Conservation (phyloP, 2,888 invertebrate genomes). For the Eutolmus rufibarbis region DNA sequence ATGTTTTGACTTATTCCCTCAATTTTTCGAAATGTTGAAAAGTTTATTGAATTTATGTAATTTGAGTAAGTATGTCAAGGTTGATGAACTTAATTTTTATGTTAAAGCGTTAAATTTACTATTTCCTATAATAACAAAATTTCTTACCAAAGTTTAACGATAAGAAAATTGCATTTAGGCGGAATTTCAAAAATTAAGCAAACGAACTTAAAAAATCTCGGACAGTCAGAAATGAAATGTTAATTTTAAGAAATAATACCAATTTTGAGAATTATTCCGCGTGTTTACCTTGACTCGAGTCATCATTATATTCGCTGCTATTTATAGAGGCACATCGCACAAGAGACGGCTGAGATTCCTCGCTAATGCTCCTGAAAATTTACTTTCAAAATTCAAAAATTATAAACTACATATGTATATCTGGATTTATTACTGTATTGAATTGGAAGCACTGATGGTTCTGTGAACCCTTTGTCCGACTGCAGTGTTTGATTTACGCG, state of each 20-base stretch:
- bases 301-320: conserved; percentile 62
- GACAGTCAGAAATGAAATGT: too few species aligned
- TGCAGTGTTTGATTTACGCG: conserved; percentile 55
- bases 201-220: too few species aligned
- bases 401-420: neutral
- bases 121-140: too few species aligned
- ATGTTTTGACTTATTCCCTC: neutral
- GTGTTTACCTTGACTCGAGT: conserved; percentile 48
- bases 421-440: conserved; percentile 56
- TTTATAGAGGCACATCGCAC: conserved; percentile 62
- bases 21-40: neutral
- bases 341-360: conserved; percentile 54
- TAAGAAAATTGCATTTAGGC: too few species aligned
- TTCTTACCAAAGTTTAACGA: too few species aligned
- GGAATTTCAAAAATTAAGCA: too few species aligned
- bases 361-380: conserved; percentile 50
- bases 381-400: neutral
- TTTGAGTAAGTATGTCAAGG: neutral
- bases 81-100: neutral
- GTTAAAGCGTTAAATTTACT: neutral
- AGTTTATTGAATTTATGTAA: neutral
- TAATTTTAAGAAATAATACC: too few species aligned
- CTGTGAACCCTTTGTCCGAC: conserved; percentile 53
- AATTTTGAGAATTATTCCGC: neutral
- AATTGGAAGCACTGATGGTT: conserved; percentile 57